A percentile compares a stretch with the other conserved stretches of the same genome.
Conservation (phyloP, 2,888 invertebrate species). For the Bellardia bayeri region DNA sequence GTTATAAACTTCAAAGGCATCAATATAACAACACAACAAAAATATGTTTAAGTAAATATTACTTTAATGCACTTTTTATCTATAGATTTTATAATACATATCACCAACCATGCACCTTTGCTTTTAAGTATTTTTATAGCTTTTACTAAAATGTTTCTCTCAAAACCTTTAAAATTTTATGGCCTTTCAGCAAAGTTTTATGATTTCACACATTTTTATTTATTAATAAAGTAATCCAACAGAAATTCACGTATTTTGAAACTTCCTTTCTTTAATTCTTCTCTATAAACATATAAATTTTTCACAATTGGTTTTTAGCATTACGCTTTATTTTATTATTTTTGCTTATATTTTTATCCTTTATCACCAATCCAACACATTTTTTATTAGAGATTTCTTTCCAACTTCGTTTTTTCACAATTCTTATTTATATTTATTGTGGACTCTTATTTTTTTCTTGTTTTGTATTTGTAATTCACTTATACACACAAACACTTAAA, state of each 20-base stretch:
- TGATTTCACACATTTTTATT: slow-evolving; percentile 40
- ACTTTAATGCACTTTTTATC: slow-evolving; percentile 58
- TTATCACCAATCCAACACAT: not conserved
- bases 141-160: not conserved
- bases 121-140: slow-evolving; percentile 9
- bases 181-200: slow-evolving; percentile 25
- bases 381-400: slow-evolving; percentile 5
- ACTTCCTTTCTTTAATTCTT: not conserved
- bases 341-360: not conserved
- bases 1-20: slow-evolving; percentile 62
- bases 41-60: slow-evolving; percentile 52
- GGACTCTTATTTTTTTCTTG: slow-evolving; percentile 26
- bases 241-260: not conserved
- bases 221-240: not conserved
- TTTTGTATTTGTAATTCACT: slow-evolving; percentile 38
- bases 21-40: slow-evolving; percentile 1
- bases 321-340: not conserved
- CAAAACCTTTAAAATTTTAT: not conserved
- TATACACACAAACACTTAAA: slow-evolving; percentile 19
- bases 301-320: not conserved
- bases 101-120: slow-evolving; percentile 39
- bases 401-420: not conserved
- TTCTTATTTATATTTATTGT: slow-evolving; percentile 4
- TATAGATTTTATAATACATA: slow-evolving; percentile 5
- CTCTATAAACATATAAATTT: not conserved